Evolutionary conservation across 2,797 vertebrate species (phyloP), one percentile per base, ranked within the genome.

Genomic region (Phaenicophaeus curvirostris): DNA sequence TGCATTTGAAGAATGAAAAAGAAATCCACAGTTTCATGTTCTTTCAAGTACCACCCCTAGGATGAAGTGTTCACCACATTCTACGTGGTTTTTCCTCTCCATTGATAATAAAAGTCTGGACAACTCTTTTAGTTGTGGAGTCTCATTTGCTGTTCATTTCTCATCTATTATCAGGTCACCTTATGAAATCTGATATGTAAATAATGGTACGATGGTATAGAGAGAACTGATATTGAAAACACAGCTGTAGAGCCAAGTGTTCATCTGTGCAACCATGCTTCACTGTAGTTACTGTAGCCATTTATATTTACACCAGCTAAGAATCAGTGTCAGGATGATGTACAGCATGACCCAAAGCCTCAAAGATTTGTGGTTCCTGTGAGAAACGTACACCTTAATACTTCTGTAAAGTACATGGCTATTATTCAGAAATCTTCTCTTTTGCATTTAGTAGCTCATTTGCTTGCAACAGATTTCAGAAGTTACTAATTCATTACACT

Each of bases 371-470:
- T 71, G 19, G 30, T 75, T 6, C 35, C 31, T 6, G 4, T n/a
- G 67, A 92, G 50, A 85, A 79, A 72, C 65, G 35, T 42, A 27
- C 23, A 69, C 28, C n/a, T 84, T 76, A 90, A 84, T 78, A 72
- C 5, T 62, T 89, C 48, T 82, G 48, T 51, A 53, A 69, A 59
- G 63, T 73, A 82, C 30, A 79, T 69, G 30, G 41, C 15, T 85
- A 35, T 72, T 79, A 84, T 87, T 94, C 66, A 55, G 48, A 80
- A 76, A 53, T 58, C 35, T 84, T 69, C 66, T 89, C 18, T 91
- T 92, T 92, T 87, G 8, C 19, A 76, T 90, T 95, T 93, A 76
- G 48, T 81, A 75, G 50, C 57, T 91, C 87, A 87, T 90, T 96
- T n/a, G 13, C 35, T 77, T 90, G 85, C 37, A 88, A 61, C 11